A percentile compares a stretch with the other conserved stretches of the same genome.
Evolutionary conservation across 1,140 invertebrate species (phyloP).

Genomic region (Bacillus rossius): DNA sequence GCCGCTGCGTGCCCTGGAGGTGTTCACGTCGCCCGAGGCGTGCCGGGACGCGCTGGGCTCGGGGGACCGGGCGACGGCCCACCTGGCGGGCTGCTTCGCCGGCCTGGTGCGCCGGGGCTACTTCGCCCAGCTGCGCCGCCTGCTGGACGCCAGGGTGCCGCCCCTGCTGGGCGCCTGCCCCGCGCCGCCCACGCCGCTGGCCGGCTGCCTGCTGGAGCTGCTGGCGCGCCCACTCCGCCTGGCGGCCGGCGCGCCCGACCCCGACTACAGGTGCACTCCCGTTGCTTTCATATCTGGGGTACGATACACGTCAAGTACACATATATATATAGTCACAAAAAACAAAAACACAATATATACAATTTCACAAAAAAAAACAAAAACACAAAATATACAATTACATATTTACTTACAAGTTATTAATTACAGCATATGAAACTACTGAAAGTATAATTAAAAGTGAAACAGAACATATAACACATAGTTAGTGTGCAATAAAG

Average conservation of each 20-base stretch:
- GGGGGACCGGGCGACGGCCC: conserved; percentile 29
- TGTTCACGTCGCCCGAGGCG: conserved; percentile 59
- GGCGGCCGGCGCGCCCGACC: conserved; percentile 19
- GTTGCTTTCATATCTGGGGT: no score
- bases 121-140: conserved; percentile 60
- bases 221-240: conserved; percentile 64
- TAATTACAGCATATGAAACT: no score
- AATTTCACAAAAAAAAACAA: no score
- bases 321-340: no score
- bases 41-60: conserved; percentile 43
- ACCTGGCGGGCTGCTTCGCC: conserved; percentile 11
- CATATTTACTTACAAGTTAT: no score
- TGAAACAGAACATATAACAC: no score
- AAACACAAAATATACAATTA: no score
- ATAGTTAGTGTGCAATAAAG: no score
- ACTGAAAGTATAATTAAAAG: no score
- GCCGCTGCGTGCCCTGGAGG: conserved; percentile 68
- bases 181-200: conserved; percentile 65
- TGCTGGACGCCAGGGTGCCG: conserved; percentile 68
- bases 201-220: conserved; percentile 68
- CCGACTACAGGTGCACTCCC: conserved; percentile 8
- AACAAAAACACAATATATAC: no score
- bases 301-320: no score
- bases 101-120: conserved; percentile 49
- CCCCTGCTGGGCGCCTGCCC: conserved; percentile 60